Conservation (phyloP, 2,888 invertebrate species). For the Drosophila birchii region DNA sequence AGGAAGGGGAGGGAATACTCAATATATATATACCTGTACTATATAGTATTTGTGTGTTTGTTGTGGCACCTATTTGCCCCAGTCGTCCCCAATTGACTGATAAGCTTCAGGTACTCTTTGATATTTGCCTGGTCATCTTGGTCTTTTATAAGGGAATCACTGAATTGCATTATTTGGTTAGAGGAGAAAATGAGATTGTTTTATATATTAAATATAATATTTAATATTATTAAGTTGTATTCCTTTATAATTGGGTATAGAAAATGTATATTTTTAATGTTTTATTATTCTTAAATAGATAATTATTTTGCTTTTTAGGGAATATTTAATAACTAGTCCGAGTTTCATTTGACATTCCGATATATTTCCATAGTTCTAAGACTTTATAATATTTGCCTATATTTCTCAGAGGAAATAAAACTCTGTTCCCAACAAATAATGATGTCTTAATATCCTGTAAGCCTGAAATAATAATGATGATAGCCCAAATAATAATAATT, state of each 20-base stretch:
- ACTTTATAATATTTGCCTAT: not conserved
- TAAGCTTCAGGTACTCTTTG: constrained; percentile 2
- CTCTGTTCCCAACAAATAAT: not conserved
- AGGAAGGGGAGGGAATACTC: not conserved
- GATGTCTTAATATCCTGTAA: not conserved
- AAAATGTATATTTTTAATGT: not conserved
- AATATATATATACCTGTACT: not conserved
- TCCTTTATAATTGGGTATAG: not conserved
- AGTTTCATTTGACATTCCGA: no score
- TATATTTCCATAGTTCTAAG: no score
- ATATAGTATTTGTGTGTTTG: not conserved
- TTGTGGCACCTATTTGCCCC: not conserved
- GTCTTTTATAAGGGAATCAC: not conserved
- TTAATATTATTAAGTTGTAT: not conserved
- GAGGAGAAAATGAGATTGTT: not conserved
- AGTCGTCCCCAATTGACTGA: constrained; percentile 17
- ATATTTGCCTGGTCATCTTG: constrained; percentile 12
- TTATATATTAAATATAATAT: not conserved
- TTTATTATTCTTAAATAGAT: not conserved
- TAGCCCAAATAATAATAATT: not conserved
- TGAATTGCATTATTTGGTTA: not conserved
- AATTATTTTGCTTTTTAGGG: not conserved
- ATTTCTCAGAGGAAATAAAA: not conserved
- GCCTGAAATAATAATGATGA: not conserved
- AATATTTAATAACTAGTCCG: no score